A percentile compares a stretch with the other conserved stretches of the same genome.
Conservation (phyloP, 2,797 vertebrate genomes). For the Sarcophilus harrisii region DNA sequence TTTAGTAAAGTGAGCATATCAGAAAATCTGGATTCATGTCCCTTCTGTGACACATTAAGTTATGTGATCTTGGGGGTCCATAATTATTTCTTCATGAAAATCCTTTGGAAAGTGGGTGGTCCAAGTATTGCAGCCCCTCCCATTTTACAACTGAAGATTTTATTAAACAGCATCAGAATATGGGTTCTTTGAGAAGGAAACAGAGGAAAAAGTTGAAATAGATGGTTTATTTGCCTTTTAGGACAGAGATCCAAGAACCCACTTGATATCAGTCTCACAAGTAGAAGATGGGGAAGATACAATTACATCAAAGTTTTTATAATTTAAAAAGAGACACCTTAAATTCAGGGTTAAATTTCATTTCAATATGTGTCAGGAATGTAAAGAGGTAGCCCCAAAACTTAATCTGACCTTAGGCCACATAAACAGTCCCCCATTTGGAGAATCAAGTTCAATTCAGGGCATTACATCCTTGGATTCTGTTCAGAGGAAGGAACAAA, state of each 20-base stretch:
- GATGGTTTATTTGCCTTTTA: not conserved
- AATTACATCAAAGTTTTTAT: not conserved
- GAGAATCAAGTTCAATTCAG: not conserved
- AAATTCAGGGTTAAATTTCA: not conserved
- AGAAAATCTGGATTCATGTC: not conserved
- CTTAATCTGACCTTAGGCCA: not conserved
- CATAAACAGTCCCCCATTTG: not conserved
- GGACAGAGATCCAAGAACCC: not conserved
- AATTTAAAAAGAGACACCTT: not conserved
- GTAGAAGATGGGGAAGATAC: not conserved
- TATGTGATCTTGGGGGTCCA: not conserved
- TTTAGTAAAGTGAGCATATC: not conserved
- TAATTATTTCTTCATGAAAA: not conserved
- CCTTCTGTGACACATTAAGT: not conserved
- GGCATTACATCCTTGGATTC: not conserved
- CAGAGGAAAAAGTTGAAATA: not conserved
- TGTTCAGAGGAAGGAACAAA: not conserved
- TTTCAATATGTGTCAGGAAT: not conserved
- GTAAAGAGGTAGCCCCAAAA: not conserved
- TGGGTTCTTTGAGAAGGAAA: not conserved
- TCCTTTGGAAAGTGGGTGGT: not conserved
- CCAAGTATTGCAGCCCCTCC: not conserved
- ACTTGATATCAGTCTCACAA: not conserved
- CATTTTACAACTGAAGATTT: not conserved
- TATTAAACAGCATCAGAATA: not conserved